Base-by-base conservation (phyloP, 2,797 vertebrate species). In the Pteropus rufus region DNA sequence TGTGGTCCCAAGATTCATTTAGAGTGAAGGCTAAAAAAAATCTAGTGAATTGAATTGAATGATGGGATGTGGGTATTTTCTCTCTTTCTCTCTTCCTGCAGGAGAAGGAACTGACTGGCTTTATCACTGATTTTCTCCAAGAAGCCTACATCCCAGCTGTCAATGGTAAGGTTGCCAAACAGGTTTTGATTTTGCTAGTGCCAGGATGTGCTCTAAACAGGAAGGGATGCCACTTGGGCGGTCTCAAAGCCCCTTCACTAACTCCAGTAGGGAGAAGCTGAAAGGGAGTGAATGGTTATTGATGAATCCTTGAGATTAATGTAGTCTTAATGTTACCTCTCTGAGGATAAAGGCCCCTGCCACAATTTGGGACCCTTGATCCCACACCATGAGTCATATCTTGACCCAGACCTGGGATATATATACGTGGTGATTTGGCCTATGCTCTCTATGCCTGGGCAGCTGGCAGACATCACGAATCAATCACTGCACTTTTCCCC, bases 81-180 rank as follows among this genome's bases (percentile, higher is more conserved):
- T 65, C 41, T 58, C 44, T 12, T 23, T n/a, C 58, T 84, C 9
- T 85, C 46, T 79, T 19, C 49, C 84, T 24, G 15, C 86, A 97
- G 98, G 97, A 93, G 64, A 62, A 96, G 7, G 29, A 7, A 0
- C 34, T 98, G 80, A 95, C 69, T 10, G 65, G n/a, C 18, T 75
- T 93, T 64, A 46, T 98, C 93, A 79, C 64, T 0, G 81, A 90
- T 16, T 67, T 91, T 44, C 79, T 98, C 24, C 82, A 29, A 0
- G 85, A 93, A 52, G 96, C 49, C 10, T 98, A 93, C 0, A 7
- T 96, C 65, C 97, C 98, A 2, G 72, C 19, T 0, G 54, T 97
- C 84, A 98, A 97, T 4, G 91, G 98, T 98, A 89, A 98, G 97
- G 41, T 31, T 0, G 26, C 54, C 64, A 2, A 2, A 19, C 0